Evolutionary conservation across 2,113 vertebrate genomes (phyloP), one percentile per base, ranked within the genome.

Genomic region (Phaethon lepturus): DNA sequence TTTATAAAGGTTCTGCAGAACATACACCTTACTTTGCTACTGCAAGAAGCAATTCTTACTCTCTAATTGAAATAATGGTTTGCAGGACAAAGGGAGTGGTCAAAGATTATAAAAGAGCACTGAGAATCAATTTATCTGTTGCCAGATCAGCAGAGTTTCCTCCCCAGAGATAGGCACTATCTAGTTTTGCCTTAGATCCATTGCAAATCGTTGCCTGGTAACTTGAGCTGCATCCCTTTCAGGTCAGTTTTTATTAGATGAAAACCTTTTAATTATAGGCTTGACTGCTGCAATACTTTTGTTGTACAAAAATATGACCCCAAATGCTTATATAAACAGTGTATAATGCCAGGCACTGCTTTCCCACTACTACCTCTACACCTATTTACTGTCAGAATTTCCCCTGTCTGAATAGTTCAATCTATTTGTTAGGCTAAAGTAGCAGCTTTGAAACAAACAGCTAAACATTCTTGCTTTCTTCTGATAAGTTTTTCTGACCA

Each of bases 171-270:
- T 33, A 92, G 72, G 40, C 55, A 80, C 86, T 92, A 81, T 77
- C 72, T 92, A 92, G 82, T 84, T 97, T 93, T 95, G 56, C 86
- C 86, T 96, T 84, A 38, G 79, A 97, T 95, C 88, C 64, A 71
- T 74, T 92, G 92, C 33, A 86, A 88, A 89, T 88, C 1, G 83
- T 95, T 95, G 95, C 96, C 38, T 92, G 86, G 95, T 95, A 92
- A 97, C 90, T 86, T 87, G 35, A 80, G 68, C 58, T 75, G 40
- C 83, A 81, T 94, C 35, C 52, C 69, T 94, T 94, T 91, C 69
- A 89, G 93, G 94, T 91, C 79, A 94, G 72, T 91, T 81, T 92
- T 94, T 84, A 72, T 93, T 95, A 86, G 83, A 95, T 38, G 20
- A 91, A 95, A 91, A 91, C 42, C 49, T 94, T 89, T 91, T 92